phyloP scores from a whole-genome alignment of 2,888 invertebrate genomes.

The Microdon myrmicae region DNA sequence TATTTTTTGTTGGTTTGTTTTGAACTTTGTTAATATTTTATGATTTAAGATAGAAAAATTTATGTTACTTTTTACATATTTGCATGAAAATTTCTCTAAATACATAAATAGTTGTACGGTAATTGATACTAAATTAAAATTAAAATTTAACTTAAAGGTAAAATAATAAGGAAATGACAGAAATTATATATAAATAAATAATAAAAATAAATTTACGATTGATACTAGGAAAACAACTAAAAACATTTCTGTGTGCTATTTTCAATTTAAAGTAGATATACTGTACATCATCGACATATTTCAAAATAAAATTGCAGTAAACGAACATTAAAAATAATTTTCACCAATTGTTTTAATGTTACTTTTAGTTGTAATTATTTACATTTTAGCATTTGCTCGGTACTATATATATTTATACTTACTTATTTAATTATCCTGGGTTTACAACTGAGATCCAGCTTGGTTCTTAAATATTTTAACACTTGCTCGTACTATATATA shows the following conservation, averaged over 20 bases:
- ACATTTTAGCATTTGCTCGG: no score
- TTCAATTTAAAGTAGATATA: slow-evolving; percentile 56
- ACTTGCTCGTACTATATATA: no score
- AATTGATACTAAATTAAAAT: slow-evolving; percentile 51
- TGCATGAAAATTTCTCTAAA: slow-evolving; percentile 48
- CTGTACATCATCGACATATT: slow-evolving; percentile 46
- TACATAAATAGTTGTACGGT: slow-evolving; percentile 53
- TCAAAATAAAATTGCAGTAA: slow-evolving; percentile 45
- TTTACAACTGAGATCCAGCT: no score
- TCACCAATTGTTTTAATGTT: slow-evolving; percentile 37
- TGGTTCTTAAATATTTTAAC: no score
- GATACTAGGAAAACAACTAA: slow-evolving; percentile 51
- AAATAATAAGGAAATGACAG: slow-evolving; percentile 23
- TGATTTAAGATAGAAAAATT: slow-evolving; percentile 43
- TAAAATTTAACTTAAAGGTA: slow-evolving; percentile 47
- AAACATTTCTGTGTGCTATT: slow-evolving; percentile 61
- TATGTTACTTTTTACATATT: slow-evolving; percentile 47
- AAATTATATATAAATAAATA: slow-evolving; percentile 42
- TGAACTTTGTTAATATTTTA: slow-evolving; percentile 26
- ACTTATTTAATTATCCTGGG: no score
- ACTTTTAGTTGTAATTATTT: no score
- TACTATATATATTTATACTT: no score
- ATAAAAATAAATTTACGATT: slow-evolving; percentile 42
- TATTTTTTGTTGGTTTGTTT: slow-evolving; percentile 10
- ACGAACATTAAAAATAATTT: slow-evolving; percentile 47